Conservation (phyloP, 2,797 vertebrate genomes). For the Eospalax fontanierii region DNA sequence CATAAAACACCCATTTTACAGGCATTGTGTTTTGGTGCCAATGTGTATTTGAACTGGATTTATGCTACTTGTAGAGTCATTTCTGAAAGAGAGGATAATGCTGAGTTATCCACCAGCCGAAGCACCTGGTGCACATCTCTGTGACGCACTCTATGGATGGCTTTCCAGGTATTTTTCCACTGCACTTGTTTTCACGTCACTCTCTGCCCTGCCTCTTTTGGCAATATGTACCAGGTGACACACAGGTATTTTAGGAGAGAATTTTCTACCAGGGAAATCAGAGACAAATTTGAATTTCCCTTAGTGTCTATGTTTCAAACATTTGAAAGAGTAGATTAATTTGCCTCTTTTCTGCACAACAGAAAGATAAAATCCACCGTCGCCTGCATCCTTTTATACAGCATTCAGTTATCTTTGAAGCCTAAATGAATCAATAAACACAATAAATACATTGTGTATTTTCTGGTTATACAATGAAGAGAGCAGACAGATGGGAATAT, state of each 20-base stretch:
- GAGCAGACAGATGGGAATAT: background rate
- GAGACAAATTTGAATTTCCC: constrained; percentile 66
- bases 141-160: background rate
- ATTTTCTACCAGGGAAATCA: background rate
- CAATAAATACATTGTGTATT: background rate
- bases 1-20: constrained; percentile 32
- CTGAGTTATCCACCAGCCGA: background rate
- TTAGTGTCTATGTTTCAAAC: background rate
- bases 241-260: background rate
- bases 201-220: background rate
- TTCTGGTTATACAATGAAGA: constrained; percentile 35
- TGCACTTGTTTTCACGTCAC: background rate
- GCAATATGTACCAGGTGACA: constrained; percentile 48
- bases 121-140: background rate
- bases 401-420: constrained; percentile 55
- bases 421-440: constrained; percentile 52
- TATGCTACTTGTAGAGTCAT: background rate
- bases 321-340: background rate
- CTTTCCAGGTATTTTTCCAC: constrained; percentile 70
- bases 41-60: background rate
- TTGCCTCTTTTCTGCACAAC: constrained; percentile 44
- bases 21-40: background rate
- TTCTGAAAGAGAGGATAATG: background rate
- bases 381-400: constrained; percentile 23
- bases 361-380: background rate